A percentile compares a stretch with the other conserved stretches of the same genome.
Conservation (phyloP, 2,113 vertebrate genomes). For the Danionella cerebrum region DNA sequence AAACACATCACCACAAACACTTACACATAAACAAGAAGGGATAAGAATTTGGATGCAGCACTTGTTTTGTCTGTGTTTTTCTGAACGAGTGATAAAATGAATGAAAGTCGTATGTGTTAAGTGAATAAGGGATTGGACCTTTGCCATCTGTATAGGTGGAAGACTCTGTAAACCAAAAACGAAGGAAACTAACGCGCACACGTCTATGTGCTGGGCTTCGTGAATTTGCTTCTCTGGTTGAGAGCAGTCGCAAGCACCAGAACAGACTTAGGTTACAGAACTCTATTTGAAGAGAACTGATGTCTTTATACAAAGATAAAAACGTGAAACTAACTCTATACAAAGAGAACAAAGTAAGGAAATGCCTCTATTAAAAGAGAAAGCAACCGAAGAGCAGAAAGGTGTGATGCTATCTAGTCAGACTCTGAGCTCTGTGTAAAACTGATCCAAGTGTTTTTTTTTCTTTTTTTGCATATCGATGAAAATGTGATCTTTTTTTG, state of each 20-base stretch:
- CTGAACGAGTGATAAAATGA: conserved; percentile 2
- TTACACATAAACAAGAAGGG: not conserved
- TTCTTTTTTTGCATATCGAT: not conserved
- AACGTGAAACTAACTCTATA: not conserved
- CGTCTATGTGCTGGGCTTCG: not conserved
- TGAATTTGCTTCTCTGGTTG: not conserved
- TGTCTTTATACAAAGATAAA: conserved; percentile 20
- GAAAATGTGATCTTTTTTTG: not conserved
- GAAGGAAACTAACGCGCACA: not conserved
- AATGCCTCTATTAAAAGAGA: conserved; percentile 16
- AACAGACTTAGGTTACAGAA: not conserved
- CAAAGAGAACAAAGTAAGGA: conserved; percentile 11
- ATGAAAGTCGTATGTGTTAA: conserved; percentile 25
- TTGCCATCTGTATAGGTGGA: not conserved
- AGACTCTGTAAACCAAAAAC: conserved; percentile 26
- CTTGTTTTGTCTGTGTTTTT: conserved; percentile 44
- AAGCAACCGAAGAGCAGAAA: not conserved
- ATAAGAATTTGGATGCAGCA: conserved; percentile 45
- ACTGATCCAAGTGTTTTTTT: not conserved
- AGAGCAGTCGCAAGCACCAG: not conserved
- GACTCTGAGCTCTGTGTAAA: not conserved
- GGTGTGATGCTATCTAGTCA: not conserved
- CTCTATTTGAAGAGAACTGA: conserved; percentile 3
- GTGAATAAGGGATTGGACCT: not conserved
- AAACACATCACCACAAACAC: no score